Evolutionary conservation across 2,113 vertebrate genomes (phyloP).

Genomic region (Melozone crissalis): DNA sequence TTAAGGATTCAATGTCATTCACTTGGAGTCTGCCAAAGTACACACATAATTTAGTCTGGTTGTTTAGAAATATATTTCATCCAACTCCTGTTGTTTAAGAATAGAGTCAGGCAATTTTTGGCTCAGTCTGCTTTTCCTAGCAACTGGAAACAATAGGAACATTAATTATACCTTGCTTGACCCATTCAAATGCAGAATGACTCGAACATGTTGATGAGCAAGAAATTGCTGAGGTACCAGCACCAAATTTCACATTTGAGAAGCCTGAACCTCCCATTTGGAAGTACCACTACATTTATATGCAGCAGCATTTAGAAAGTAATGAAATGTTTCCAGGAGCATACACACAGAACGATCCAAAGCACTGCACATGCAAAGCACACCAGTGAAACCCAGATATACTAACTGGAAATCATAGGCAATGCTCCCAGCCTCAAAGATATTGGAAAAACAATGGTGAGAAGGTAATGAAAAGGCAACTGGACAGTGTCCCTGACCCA

Average conservation of each 20-base stretch:
- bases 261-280: background rate
- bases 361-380: background rate
- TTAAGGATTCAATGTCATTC: conserved; percentile 24
- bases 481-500: background rate
- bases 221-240: background rate
- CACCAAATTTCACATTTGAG: background rate
- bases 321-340: background rate
- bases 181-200: background rate
- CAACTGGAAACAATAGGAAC: background rate
- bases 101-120: background rate
- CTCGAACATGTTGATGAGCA: background rate
- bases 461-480: background rate
- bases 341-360: background rate
- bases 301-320: background rate
- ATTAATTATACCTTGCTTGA: conserved; percentile 7
- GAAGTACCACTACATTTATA: background rate
- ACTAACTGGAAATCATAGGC: background rate
- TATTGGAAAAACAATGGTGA: background rate
- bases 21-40: conserved; percentile 31
- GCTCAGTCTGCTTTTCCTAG: background rate
- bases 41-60: conserved; percentile 32
- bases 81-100: conserved; percentile 19
- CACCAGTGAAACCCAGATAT: background rate
- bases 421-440: background rate
- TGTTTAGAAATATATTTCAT: conserved; percentile 42